Conservation (phyloP, 2,888 invertebrate species). For the Cartodere bifasciata region DNA sequence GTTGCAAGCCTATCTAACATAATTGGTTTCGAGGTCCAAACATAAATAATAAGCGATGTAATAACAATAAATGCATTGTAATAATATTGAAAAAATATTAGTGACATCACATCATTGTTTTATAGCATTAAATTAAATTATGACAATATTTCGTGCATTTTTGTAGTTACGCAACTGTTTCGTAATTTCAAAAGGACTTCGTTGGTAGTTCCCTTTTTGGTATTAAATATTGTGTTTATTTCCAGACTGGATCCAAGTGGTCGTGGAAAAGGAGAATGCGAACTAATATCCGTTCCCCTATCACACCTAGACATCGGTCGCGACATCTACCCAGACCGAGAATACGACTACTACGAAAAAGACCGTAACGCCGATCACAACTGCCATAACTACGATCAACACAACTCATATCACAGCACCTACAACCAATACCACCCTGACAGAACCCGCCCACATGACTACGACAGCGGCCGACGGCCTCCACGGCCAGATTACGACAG, state of each 20-base stretch:
- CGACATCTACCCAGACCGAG: constrained; percentile 52
- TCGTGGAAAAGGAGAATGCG: constrained; percentile 63
- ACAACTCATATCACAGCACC: constrained; percentile 8
- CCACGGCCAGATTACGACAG: constrained; percentile 14
- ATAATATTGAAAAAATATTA: too few relatives aligned
- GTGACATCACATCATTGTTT: too few relatives aligned
- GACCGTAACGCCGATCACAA: constrained; percentile 53
- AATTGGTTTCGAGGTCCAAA: too few relatives aligned
- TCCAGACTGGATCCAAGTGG: constrained; percentile 53
- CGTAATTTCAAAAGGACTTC: too few relatives aligned
- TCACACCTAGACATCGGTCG: constrained; percentile 51
- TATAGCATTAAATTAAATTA: too few relatives aligned
- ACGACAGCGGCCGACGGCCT: constrained; percentile 12
- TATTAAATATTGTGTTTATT: constrained; percentile 8
- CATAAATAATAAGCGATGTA: too few relatives aligned
- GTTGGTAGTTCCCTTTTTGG: too few relatives aligned
- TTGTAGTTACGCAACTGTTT: too few relatives aligned
- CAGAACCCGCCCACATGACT: constrained; percentile 7
- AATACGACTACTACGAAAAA: constrained; percentile 69
- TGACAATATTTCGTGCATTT: too few relatives aligned
- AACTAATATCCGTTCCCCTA: constrained; percentile 59
- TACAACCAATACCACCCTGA: constrained; percentile 1
- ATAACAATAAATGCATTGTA: too few relatives aligned
- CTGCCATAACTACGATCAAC: constrained; percentile 20
- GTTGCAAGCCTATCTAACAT: too few relatives aligned